Evolutionary conservation across 2,797 vertebrate genomes (phyloP), one percentile per base, ranked within the genome.

Genomic region (Coracias cyanogaster): DNA sequence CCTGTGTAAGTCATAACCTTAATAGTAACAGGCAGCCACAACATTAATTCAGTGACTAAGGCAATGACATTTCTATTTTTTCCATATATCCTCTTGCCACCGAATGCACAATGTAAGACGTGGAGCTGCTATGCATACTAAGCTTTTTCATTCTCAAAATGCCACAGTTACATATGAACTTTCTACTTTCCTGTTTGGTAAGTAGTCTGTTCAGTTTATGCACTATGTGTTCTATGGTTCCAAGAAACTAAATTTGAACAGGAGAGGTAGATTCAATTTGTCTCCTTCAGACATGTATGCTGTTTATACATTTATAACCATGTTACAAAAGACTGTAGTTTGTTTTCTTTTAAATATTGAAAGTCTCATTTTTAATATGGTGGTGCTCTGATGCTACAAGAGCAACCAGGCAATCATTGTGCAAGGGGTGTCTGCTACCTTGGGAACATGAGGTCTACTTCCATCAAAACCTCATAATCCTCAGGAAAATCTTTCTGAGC

Each of bases 31-130:
- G 78, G 48, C 54, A 90, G 25, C 37, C 49, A 58, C 72, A 90
- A 45, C 69, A 82, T 93, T 86, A 94, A 90, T 95, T 92, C 86
- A 80, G 66, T 92, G 90, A 95, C 62, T 96, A 96, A 95, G 69
- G 66, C 82, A 85, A 74, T 90, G 86, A 73, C 82, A 81, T 95
- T 94, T 96, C 79, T 95, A 20, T 78, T 95, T 93, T 94, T 91
- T 85, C 51, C 39, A 1, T 82, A 51, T 78, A 60, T 93, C 72
- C 58, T 90, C 65, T 89, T 96, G 70, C 62, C 72, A 90, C 43
- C 0, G 7, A 90, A 88, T 80, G 69, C 33, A 84, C 62, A 94
- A 58, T 7, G 3, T 41, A 80, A 13, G 66, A 90, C 67, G 37
- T 54, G 54, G 78, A 94, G 46, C 55, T 90, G 64, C 66, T 96